Evolutionary conservation across 2,113 vertebrate genomes (phyloP), one percentile per base, ranked within the genome.

Genomic region (Tretioscincus oriximinensis): DNA sequence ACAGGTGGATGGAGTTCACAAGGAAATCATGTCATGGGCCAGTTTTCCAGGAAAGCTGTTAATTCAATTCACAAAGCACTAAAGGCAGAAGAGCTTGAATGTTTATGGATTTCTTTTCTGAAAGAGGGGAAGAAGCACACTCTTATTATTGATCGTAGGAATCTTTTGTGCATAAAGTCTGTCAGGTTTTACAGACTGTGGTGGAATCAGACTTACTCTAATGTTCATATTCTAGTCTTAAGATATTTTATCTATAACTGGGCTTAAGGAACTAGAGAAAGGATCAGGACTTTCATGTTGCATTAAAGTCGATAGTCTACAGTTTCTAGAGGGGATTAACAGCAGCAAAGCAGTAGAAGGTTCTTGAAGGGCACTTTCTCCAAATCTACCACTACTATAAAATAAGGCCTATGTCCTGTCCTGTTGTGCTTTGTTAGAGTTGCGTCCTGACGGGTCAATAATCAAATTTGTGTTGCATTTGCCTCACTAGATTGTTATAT

Each of bases 1-100:
- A 96, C 95, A 96, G 96, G 96, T 96, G 96, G 95, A 95, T 95
- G 93, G 89, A 95, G 92, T 96, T 96, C 95, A 94, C 87, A 84
- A 95, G 95, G 94, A 95, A 95, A 94, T 94, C 87, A 92, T 94
- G 93, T 94, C 92, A 93, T 87, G 89, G 91, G 92, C 90, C 93
- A 92, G 93, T 95, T 95, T 96, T 96, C 94, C 95, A 96, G 94
- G 95, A 95, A 95, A 94, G 91, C 89, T 88, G 93, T 90, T 95
- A 92, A 93, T 90, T 92, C 87, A 90, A 90, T 92, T 94, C 93
- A 94, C 85, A 90, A 88, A 87, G 83, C 73, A 84, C 88, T 85
- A 87, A 74, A 81, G 85, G 66, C 87, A 89, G 88, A 91, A 94
- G 22, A 87, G 92, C 12, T 58, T 28, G 65, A 58, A 70, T 26